Evolutionary conservation across 1,140 invertebrate species (phyloP).

Genomic region (Gonioctena quinquepunctata): DNA sequence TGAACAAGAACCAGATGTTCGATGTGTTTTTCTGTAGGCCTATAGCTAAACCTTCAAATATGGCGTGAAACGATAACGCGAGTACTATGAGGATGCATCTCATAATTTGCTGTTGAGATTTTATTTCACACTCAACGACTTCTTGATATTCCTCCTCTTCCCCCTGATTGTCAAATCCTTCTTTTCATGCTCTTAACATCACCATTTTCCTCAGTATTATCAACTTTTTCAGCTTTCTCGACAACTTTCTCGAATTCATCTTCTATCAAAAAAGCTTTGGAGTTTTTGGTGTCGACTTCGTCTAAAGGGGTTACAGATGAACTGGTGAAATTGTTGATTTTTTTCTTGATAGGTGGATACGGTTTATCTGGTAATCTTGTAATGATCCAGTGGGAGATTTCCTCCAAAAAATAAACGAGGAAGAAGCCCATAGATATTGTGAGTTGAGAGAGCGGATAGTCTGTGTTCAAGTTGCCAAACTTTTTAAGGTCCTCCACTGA

Average conservation of each 20-base stretch:
- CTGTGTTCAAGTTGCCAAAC: constrained; percentile 35
- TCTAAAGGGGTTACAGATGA: not conserved
- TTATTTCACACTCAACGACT: constrained; percentile 21
- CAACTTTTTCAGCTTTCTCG: not conserved
- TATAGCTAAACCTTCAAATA: constrained; percentile 82
- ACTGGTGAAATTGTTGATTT: constrained; percentile 7
- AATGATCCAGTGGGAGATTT: constrained; percentile 54
- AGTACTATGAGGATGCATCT: constrained; percentile 70
- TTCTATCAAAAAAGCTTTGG: constrained; percentile 7
- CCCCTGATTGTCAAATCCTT: not conserved
- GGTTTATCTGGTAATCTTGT: constrained; percentile 6
- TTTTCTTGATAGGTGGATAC: not conserved
- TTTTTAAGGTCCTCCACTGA: constrained; percentile 46
- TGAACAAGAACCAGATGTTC: constrained; percentile 71
- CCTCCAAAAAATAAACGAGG: constrained; percentile 65
- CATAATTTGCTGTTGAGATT: constrained; percentile 55
- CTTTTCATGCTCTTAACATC: not conserved
- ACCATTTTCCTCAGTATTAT: not conserved
- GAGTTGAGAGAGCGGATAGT: constrained; percentile 60
- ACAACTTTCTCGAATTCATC: not conserved
- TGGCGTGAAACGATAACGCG: constrained; percentile 77
- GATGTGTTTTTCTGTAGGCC: constrained; percentile 68
- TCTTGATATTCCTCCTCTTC: not conserved
- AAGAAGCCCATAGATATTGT: constrained; percentile 66
- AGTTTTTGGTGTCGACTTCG: not conserved